Evolutionary conservation across 1,140 invertebrate species (phyloP).

Genomic region (Hyles vespertilio): DNA sequence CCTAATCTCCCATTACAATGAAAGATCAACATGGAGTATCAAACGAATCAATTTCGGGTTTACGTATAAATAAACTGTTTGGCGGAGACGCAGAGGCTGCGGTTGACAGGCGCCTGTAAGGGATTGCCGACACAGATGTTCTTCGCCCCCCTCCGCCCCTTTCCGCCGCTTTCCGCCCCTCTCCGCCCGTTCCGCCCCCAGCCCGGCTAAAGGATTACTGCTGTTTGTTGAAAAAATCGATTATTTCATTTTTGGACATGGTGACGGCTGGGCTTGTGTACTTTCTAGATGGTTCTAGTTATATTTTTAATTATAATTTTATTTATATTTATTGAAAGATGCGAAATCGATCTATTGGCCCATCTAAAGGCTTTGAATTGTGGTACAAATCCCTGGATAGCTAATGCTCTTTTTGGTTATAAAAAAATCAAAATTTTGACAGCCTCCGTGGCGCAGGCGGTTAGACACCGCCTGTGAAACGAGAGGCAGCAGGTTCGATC

Average conservation of each 20-base stretch:
- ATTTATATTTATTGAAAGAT: too few species aligned
- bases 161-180: neutral
- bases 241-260: neutral
- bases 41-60: constrained; percentile 28
- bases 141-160: constrained; percentile 1
- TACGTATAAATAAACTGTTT: constrained; percentile 21
- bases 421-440: too few species aligned
- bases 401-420: too few species aligned
- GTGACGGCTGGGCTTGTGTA: too few species aligned
- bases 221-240: constrained; percentile 2
- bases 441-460: too few species aligned
- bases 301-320: neutral
- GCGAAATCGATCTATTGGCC: too few species aligned
- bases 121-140: constrained; percentile 24
- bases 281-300: neutral
- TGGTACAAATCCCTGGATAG: too few species aligned
- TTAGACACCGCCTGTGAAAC: too few species aligned
- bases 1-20: neutral
- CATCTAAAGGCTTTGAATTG: too few species aligned
- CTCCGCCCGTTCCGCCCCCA: neutral
- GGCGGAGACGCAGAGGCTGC: constrained; percentile 13
- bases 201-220: neutral
- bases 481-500: too few species aligned
- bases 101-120: constrained; percentile 23
- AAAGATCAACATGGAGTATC: constrained; percentile 9